These are phyloP conservation scores for Nycticorax nycticorax DNA, from an alignment of 2,113 vertebrate species.

Conservation along the genomic window DNA sequence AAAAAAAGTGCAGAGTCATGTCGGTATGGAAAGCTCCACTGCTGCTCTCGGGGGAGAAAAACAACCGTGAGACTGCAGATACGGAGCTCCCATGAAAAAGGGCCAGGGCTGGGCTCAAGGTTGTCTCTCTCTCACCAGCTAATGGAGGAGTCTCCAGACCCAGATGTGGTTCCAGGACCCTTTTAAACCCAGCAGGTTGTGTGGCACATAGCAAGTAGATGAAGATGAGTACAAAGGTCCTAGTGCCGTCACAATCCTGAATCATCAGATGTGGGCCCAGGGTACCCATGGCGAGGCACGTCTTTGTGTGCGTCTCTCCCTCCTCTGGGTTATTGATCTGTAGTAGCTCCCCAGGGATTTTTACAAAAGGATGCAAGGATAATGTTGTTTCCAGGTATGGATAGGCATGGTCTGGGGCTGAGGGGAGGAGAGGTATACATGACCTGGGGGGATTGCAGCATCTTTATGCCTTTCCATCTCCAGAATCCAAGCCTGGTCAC, in stretches of 20 bases:
- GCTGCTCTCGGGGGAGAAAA: not conserved
- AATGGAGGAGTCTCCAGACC: not conserved
- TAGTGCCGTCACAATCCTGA: not conserved
- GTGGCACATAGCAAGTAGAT: not conserved
- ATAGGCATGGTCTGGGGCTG: not conserved
- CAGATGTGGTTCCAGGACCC: not conserved
- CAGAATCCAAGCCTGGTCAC: not conserved
- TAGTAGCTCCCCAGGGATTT: not conserved
- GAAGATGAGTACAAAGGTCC: not conserved
- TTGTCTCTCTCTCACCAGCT: not conserved
- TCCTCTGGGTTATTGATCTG: not conserved
- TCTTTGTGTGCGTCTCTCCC: not conserved
- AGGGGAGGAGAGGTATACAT: not conserved
- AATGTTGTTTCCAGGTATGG: not conserved
- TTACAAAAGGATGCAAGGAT: not conserved
- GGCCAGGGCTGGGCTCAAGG: not conserved
- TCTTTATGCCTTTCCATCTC: not conserved
- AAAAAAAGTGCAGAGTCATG: slow-evolving; percentile 23
- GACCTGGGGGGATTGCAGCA: rapidly evolving
- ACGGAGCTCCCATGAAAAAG: not conserved
- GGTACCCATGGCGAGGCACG: not conserved
- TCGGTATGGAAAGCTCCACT: not conserved
- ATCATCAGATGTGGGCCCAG: not conserved
- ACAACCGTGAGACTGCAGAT: not conserved
- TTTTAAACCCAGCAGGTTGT: not conserved